These are phyloP conservation scores for Conistra vaccinii DNA, from an alignment of 2,888 invertebrate genomes.

Conservation along the genomic window DNA sequence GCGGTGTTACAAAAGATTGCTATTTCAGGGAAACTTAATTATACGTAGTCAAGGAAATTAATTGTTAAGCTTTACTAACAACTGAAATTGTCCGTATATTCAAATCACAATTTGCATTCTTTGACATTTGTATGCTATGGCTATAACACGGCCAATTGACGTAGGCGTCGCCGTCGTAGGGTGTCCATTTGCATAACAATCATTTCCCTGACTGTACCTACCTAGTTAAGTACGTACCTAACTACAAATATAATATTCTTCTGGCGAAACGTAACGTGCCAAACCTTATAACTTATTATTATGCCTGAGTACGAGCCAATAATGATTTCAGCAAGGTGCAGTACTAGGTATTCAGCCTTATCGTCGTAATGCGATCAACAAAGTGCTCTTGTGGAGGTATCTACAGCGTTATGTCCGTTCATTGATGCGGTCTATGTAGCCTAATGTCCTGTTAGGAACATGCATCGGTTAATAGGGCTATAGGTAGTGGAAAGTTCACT, in stretches of 20 bases:
- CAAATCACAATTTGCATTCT: background rate
- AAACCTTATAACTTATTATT: background rate
- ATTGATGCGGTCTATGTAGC: slow-evolving; percentile 28
- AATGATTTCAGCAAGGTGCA: slow-evolving; percentile 53
- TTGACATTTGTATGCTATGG: background rate
- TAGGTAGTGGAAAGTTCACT: slow-evolving; percentile 8
- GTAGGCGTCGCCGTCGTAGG: too few species aligned
- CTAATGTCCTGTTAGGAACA: slow-evolving; percentile 34
- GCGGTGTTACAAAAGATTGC: slow-evolving; percentile 19
- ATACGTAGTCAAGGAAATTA: background rate
- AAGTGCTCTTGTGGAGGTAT: slow-evolving; percentile 45
- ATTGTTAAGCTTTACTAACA: background rate
- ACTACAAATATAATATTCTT: background rate
- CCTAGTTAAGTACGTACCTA: too few species aligned
- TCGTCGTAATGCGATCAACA: slow-evolving; percentile 40
- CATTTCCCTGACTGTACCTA: background rate
- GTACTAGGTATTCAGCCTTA: slow-evolving; percentile 37
- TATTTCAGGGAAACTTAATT: slow-evolving; percentile 27
- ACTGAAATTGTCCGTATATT: background rate
- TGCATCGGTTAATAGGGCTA: slow-evolving; percentile 13
- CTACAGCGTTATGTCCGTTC: slow-evolving; percentile 38
- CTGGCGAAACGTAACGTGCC: background rate
- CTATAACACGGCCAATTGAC: background rate
- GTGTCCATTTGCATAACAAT: background rate
- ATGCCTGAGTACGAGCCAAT: slow-evolving; percentile 10